phyloP scores from a whole-genome alignment of 2,888 invertebrate species.

The Dolomedes plantarius region DNA sequence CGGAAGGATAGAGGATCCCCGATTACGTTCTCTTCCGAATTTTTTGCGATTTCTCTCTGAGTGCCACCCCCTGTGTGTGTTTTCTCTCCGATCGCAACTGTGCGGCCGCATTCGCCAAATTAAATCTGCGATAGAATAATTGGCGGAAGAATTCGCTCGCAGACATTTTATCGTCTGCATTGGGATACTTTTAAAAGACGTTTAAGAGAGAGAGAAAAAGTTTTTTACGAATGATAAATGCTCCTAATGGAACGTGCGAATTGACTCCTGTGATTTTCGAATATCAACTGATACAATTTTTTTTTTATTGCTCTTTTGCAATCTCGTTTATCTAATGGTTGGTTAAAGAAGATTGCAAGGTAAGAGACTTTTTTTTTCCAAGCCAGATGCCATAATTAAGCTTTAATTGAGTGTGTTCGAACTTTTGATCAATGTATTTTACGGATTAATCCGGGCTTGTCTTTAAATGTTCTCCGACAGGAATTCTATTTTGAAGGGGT shows the following conservation, averaged over 20 bases:
- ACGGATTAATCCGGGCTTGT: no score
- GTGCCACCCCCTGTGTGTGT: not conserved
- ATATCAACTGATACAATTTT: conserved; percentile 2
- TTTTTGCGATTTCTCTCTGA: not conserved
- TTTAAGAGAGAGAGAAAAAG: conserved; percentile 6
- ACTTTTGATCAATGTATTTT: no score
- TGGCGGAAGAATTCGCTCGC: conserved; percentile 13
- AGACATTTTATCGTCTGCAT: conserved; percentile 2
- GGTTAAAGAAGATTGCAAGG: not conserved
- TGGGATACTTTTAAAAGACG: conserved; percentile 13
- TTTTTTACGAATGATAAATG: not conserved
- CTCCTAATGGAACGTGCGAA: not conserved
- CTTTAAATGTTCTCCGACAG: no score
- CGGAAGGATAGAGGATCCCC: conserved; percentile 23
- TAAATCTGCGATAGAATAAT: conserved; percentile 5
- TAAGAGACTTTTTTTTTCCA: not conserved
- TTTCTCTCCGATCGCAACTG: not conserved
- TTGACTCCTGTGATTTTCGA: conserved; percentile 1
- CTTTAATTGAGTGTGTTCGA: not conserved
- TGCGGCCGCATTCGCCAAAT: conserved; percentile 14
- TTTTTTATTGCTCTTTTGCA: not conserved
- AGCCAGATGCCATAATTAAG: not conserved
- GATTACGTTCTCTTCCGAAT: not conserved
- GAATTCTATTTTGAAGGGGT: no score
- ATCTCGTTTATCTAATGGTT: not conserved